Base-by-base conservation (phyloP, 2,113 vertebrate genomes). In the Ciconia boyciana region DNA sequence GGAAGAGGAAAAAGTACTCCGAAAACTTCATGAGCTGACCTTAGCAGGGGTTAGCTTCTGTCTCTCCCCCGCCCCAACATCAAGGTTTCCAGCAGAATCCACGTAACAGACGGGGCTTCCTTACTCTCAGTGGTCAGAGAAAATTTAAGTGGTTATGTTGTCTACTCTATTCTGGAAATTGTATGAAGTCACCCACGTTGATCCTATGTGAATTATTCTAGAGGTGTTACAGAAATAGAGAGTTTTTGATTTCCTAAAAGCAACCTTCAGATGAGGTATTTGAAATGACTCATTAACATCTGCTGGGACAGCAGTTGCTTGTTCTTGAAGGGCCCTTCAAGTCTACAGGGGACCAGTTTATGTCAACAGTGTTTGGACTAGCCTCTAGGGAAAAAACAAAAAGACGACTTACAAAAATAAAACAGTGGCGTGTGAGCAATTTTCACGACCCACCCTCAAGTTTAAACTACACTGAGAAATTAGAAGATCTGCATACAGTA, bases 381-480 rank as follows among this genome's bases (percentile, higher is more conserved):
- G 43, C 13, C 36, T 54, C 34, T 17, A 49, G 20, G 55, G 29
- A 49, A 75, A 62, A 71, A 66, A 13, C 21, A 71, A 62, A 43
- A 8, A 22, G 46, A 54, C 43, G 39, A n/a, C 48, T n/a, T 78
- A n/a, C 3, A 58, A 64, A 75, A 74, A 51, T n/a, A 25, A 4
- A 49, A 61, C 0, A 0, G 15, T 16, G 12, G 8, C 10, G 11
- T 11, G 39, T 39, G 7, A 66, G 34, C 57, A 72, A 16, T 54
- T 87, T 76, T 76, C 34, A 76, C 12, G 36, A 29, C 18, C 24
- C 6, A 32, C 8, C 6, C 24, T 48, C 43, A 69, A 41, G 31
- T 85, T 83, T 36, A 48, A 89, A 71, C 31, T 65, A 8, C 31
- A 24, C 1, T 39, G 61, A 70, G n/a, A 75, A 60, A 26, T 52